Evolutionary conservation across 2,113 vertebrate species (phyloP), one percentile per base, ranked within the genome.

Genomic region (Aleadryas rufinucha): DNA sequence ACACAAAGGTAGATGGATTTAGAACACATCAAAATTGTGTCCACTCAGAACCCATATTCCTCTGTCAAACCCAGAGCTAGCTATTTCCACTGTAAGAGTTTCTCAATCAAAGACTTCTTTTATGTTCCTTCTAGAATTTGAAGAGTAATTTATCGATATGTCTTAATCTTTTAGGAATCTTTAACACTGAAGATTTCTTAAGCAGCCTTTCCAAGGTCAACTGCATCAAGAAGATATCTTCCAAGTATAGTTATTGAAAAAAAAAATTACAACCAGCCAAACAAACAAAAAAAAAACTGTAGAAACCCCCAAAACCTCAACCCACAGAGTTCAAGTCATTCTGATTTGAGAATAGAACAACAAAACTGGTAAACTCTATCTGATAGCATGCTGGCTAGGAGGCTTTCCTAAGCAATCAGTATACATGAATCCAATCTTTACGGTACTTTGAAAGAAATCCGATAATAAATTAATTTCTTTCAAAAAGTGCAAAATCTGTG

Each of bases 291-390:
- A 35, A 10, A 30, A 44, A 5, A 3, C 18, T 9, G 2, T 11
- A 27, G 31, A n/a, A 50, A 1, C 0, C 13, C 10, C 9, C 3
- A 33, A 65, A 75, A 52, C 19, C 5, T 52, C 44, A 59, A 11
- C 24, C 3, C 13, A 31, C 12, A n/a, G 17, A n/a, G 15, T 89
- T 54, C 4, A 23, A 79, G 11, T 7, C 6, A 52, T 35, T 93
- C 5, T 77, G 7, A 63, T 23, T 66, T 78, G 16, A 47, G 45
- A 77, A 35, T 5, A 44, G 13, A 22, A 44, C 6, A 54, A 19
- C 47, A 64, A 53, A 90, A 35, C 3, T 47, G 28, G 6, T 56
- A 70, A 90, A n/a, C 3, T 63, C 7, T 57, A 9, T 26, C 12
- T 59, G 14, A 6, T 47, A 79, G 16, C 1, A 1, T 49, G 7